phyloP scores from a whole-genome alignment of 2,888 invertebrate species.

The Amphipoea oculea region DNA sequence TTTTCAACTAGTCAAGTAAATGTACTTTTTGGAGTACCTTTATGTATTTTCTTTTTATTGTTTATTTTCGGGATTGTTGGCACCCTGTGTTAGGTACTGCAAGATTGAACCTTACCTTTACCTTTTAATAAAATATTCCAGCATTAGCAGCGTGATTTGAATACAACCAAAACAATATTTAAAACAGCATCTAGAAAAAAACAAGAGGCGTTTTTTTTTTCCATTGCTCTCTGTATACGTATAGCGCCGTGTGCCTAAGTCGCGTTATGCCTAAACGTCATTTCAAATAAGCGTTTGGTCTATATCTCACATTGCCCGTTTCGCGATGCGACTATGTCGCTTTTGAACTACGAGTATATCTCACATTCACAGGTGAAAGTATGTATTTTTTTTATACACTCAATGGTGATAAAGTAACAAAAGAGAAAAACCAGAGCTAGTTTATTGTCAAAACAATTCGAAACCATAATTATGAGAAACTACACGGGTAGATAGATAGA shows the following conservation, averaged over 20 bases:
- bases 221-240: too few relatives aligned
- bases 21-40: constrained; percentile 25
- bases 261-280: too few relatives aligned
- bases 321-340: too few relatives aligned
- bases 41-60: constrained; percentile 16
- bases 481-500: background rate
- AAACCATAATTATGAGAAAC: background rate
- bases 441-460: background rate
- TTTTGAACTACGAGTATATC: too few relatives aligned
- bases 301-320: too few relatives aligned
- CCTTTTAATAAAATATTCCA: background rate
- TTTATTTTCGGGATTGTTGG: background rate
- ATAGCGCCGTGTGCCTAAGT: too few relatives aligned
- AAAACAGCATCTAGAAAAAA: background rate
- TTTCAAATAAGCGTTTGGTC: too few relatives aligned
- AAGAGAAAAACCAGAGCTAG: background rate
- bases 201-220: background rate
- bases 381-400: background rate
- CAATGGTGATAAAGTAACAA: background rate
- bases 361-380: background rate
- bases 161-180: background rate
- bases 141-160: background rate
- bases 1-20: constrained; percentile 33
- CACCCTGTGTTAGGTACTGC: background rate
- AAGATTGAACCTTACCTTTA: constrained; percentile 1